Evolutionary conservation across 2,113 vertebrate genomes (phyloP).

Genomic region (Spea multiplicata): DNA sequence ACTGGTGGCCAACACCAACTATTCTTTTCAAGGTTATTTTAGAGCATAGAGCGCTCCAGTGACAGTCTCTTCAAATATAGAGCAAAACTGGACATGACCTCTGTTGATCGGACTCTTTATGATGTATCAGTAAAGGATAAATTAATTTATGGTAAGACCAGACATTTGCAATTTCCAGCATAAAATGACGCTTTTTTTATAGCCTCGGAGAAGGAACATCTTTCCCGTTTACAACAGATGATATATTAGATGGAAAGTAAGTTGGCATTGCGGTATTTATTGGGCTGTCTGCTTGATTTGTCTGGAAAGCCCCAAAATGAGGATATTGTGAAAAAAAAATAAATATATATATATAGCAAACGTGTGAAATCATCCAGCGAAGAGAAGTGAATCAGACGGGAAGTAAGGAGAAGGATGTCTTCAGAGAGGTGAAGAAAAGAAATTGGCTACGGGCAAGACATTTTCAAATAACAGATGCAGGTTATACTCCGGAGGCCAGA

Average conservation of each 20-base stretch:
- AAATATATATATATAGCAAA: neutral
- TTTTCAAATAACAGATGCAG: conserved; percentile 33
- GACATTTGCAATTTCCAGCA: neutral
- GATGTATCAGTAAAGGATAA: neutral
- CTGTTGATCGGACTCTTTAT: neutral
- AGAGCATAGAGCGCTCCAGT: too few species aligned
- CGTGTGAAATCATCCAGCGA: conserved; percentile 30
- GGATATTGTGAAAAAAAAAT: neutral
- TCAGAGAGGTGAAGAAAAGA: conserved; percentile 23
- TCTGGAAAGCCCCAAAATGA: conserved; percentile 19
- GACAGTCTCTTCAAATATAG: too few species aligned
- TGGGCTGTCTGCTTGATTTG: conserved; percentile 14
- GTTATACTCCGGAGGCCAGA: conserved; percentile 9
- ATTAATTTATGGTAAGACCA: neutral
- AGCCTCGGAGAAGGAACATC: neutral
- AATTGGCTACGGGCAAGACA: conserved; percentile 21
- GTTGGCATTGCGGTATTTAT: neutral
- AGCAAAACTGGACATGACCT: neutral
- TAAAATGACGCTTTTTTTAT: neutral
- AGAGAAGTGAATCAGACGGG: conserved; percentile 9
- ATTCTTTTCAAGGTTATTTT: too few species aligned
- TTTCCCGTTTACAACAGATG: neutral
- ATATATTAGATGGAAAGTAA: conserved; percentile 3
- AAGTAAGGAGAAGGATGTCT: conserved; percentile 13
- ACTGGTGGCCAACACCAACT: too few species aligned